Base-by-base conservation (phyloP, 2,113 vertebrate species). In the Aramus guarauna region DNA sequence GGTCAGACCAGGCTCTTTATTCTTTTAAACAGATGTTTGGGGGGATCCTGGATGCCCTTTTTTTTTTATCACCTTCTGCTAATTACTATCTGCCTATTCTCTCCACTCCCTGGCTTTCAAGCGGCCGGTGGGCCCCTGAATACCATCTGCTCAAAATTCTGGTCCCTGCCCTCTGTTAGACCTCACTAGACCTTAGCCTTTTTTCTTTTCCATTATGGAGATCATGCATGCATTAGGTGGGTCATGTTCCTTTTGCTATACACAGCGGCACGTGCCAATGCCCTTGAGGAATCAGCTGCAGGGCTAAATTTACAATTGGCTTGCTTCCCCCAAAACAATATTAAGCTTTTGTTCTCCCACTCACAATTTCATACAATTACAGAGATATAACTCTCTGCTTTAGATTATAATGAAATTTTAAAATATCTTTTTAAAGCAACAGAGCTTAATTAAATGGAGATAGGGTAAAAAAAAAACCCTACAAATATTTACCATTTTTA, bases 141-240 rank as follows among this genome's bases (percentile, higher is more conserved):
- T 98, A 96, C 99, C 98, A 99, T 99, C 98, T 99, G 98, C 98
- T 99, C 98, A 97, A 90, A 98, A 98, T 99, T 98, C 98, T 98
- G 98, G 98, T 98, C 97, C 66, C 94, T 97, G 96, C 95, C 93
- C 92, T 96, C 96, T 96, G 76, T 93, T 94, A 98, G 95, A 95
- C 92, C 96, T 95, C 95, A 36, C 64, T 93, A 96, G 96, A 93
- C 95, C 94, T 96, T 45, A 92, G 92, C 39, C 94, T 96, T 97
- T 97, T 95, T 94, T 95, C 94, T 96, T 97, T 92, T 82, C 94
- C 91, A 97, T 97, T 96, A 97, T 87, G 87, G 71, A 97, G 96
- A 94, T 97, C 91, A 94, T 94, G 95, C 88, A 96, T 94, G 94
- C 91, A 96, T 96, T 97, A 96, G 95, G 64, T 81, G 89, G 86